These are phyloP conservation scores for Limnodromus scolopaceus DNA, from an alignment of 2,797 vertebrate genomes.

Conservation along the genomic window DNA sequence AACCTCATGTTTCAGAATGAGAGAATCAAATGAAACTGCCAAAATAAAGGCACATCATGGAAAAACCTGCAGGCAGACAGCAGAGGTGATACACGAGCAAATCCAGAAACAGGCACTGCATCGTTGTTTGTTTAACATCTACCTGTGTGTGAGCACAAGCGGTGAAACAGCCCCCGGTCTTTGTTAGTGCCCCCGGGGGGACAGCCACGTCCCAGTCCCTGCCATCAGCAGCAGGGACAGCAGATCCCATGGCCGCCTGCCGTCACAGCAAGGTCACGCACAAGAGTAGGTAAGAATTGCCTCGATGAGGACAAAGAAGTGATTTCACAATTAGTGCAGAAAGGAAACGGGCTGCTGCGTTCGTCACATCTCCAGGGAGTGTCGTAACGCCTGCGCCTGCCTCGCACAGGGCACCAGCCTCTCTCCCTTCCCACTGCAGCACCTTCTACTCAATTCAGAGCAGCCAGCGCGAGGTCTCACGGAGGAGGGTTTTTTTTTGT, in stretches of 20 bases:
- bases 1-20: neutral
- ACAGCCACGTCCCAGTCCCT: neutral
- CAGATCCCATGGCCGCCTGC: neutral
- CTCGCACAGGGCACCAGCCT: fast-evolving
- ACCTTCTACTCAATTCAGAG: fast-evolving
- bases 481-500: neutral
- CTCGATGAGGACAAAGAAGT: fast-evolving
- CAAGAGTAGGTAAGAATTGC: neutral
- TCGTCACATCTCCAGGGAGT: neutral
- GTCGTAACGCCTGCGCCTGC: fast-evolving
- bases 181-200: neutral
- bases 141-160: fast-evolving
- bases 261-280: fast-evolving
- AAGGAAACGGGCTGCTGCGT: fast-evolving
- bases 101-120: neutral
- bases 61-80: neutral
- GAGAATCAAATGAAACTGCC: neutral
- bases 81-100: fast-evolving
- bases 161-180: neutral
- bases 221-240: neutral
- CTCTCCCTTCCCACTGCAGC: neutral
- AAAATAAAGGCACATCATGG: neutral
- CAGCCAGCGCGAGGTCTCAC: fast-evolving
- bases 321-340: neutral
- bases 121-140: fast-evolving